Conservation (phyloP, 2,888 invertebrate genomes). For the Lycophotia porphyrea region DNA sequence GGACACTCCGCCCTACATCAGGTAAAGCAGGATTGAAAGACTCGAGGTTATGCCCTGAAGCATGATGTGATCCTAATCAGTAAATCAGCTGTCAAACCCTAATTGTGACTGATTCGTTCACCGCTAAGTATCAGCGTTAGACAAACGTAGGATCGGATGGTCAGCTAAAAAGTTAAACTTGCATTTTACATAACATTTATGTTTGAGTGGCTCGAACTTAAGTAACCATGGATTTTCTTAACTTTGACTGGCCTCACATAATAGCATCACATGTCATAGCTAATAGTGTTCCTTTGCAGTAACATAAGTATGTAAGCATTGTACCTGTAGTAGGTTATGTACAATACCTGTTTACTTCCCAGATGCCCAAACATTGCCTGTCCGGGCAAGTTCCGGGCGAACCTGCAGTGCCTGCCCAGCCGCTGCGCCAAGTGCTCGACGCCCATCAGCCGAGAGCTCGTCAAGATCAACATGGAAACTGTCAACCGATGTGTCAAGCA, state of each 20-base stretch:
- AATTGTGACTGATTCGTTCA: not conserved
- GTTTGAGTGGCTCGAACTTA: too few species aligned
- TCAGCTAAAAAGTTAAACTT: not conserved
- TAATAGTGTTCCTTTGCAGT: not conserved
- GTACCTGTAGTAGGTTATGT: not conserved
- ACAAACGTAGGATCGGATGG: not conserved
- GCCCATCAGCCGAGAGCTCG: conserved; percentile 75
- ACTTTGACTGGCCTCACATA: not conserved
- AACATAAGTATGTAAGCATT: not conserved
- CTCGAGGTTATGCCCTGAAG: not conserved
- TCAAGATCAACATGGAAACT: conserved; percentile 75
- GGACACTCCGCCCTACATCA: conserved; percentile 83
- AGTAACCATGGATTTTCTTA: not conserved
- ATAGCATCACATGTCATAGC: not conserved
- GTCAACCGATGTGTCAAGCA: conserved; percentile 75
- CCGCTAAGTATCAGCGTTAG: not conserved
- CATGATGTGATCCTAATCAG: not conserved
- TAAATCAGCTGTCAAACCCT: not conserved
- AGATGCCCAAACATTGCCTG: conserved; percentile 82
- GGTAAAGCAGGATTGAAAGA: conserved; percentile 65
- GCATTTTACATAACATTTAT: not conserved
- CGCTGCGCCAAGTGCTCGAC: conserved; percentile 79
- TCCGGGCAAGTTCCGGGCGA: conserved; percentile 76
- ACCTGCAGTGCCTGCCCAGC: conserved; percentile 71
- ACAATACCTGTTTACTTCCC: conserved; percentile 19